Evolutionary conservation across 2,113 vertebrate species (phyloP), one percentile per base, ranked within the genome.

Genomic region (Prietella phreatophila): DNA sequence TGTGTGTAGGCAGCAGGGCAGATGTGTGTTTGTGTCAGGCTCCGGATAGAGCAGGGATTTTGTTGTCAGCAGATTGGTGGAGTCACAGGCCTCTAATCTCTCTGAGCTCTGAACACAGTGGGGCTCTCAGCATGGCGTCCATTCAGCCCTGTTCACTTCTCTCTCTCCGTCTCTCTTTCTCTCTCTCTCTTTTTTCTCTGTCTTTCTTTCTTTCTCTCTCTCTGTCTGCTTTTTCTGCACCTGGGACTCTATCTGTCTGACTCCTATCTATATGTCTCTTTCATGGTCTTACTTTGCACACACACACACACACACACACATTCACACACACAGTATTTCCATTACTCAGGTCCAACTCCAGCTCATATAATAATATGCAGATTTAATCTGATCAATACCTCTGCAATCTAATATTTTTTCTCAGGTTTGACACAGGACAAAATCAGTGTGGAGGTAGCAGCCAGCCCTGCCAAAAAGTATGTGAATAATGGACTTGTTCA

Each of bases 41-140:
- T 75, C 42, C 79, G 79, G 73, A 82, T 67, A 55, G 47, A 71
- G 73, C 47, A 83, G 81, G 79, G 89, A 90, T 88, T 85, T 83
- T 69, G n/a, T 87, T 84, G 86, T 91, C 89, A 90, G 91, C 91
- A 91, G 61, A 88, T 91, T 81, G 67, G 63, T 76, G 42, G 55
- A 85, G 86, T 69, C 85, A 81, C 75, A 36, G 79, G 27, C 53
- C 73, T 53, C 67, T 90, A 89, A 89, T 86, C 89, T 85, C 81
- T 80, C 78, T 83, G 86, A 75, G 79, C 58, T 60, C 19, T 63
- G 39, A 47, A 20, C 81, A 63, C 65, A 82, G 61, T 61, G 71
- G 55, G 71, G 2, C 55, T 61, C 55, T 78, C 33, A 76, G 71
- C 71, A 85, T 76, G 80, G 33, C 11, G 4, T 58, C 53, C 53